Conservation (phyloP, 2,113 vertebrate species). For the Leucopsar rothschildi region DNA sequence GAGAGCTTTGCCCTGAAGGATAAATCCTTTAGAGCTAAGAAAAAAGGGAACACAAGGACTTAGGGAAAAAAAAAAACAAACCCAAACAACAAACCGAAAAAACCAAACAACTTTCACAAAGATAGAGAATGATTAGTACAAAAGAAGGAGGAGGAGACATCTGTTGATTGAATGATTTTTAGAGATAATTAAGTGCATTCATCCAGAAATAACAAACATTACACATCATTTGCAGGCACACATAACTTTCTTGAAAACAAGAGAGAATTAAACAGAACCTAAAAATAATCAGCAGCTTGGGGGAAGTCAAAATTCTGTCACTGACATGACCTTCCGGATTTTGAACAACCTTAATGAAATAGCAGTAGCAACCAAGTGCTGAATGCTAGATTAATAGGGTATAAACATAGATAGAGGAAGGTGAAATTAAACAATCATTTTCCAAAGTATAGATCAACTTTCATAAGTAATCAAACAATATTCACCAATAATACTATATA, state of each 20-base stretch:
- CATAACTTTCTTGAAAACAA: slow-evolving; percentile 68
- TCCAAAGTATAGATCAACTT: neutral
- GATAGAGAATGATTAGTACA: slow-evolving; percentile 66
- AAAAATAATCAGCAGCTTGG: slow-evolving; percentile 62
- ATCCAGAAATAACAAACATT: slow-evolving; percentile 77
- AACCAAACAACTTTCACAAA: neutral
- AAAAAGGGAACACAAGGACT: slow-evolving; percentile 64
- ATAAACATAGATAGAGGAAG: neutral
- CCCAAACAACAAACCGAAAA: too few relatives aligned
- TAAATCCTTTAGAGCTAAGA: slow-evolving; percentile 64
- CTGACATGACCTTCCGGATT: slow-evolving; percentile 26
- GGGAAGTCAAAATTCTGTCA: slow-evolving; percentile 39
- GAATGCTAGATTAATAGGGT: neutral
- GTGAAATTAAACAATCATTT: neutral
- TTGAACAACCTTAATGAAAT: neutral
- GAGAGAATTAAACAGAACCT: slow-evolving; percentile 59
- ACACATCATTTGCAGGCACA: slow-evolving; percentile 66
- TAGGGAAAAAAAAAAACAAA: neutral
- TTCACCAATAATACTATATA: neutral
- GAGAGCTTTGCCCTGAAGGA: slow-evolving; percentile 63
- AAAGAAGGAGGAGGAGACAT: slow-evolving; percentile 72
- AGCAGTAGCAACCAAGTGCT: neutral
- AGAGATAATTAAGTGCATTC: slow-evolving; percentile 78
- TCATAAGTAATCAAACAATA: neutral
- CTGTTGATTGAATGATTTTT: slow-evolving; percentile 77